Base-by-base conservation (phyloP, 2,113 vertebrate species). In the Hyperopisus bebe region DNA sequence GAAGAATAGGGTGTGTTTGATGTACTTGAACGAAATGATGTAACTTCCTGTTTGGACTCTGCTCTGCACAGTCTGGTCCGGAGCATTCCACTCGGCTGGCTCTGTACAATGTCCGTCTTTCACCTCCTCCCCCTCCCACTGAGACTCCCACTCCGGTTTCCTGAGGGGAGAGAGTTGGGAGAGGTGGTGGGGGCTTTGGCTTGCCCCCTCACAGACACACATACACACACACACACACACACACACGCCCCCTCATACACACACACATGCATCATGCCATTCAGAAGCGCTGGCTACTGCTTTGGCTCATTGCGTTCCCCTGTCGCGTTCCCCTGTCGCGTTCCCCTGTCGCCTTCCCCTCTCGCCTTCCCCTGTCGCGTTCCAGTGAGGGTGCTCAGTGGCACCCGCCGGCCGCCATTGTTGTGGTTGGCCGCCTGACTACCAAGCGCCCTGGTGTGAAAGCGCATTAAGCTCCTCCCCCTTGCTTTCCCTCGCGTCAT, bases 231-330 rank as follows among this genome's bases (percentile, higher is more conserved):
- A 50, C 17, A 55, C 51, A 19, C 51, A 53, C 19, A 58, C 5
- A 21, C 17, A 53, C 51, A 13, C 51, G 5, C 15, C 2, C 48
- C 48, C 10, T 11, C 50, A 51, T 0, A 3, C 3, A 5, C 50
- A 90, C 86, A 3, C 3, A 5, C 50, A 90, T 84, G 88, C 92
- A 92, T 91, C 91, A 92, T 58, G 89, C 62, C 86, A 80, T 87
- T 86, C 86, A 84, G 90, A 94, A 92, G 92, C 51, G 3, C 86
- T 84, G 4, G 31, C 66, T 90, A 90, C 90, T 91, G 55, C 91
- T 91, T 92, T 92, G 91, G 90, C 86, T 94, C 88, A 90, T 21
- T 19, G 85, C 74, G 58, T 66, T 88, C 86, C 88, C n/a, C 89
- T 90, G 27, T 84, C 17, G 42, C 42, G 42, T 44, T 44, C 42